Evolutionary conservation across 2,797 vertebrate species (phyloP).

Genomic region (Darevskia mixta): DNA sequence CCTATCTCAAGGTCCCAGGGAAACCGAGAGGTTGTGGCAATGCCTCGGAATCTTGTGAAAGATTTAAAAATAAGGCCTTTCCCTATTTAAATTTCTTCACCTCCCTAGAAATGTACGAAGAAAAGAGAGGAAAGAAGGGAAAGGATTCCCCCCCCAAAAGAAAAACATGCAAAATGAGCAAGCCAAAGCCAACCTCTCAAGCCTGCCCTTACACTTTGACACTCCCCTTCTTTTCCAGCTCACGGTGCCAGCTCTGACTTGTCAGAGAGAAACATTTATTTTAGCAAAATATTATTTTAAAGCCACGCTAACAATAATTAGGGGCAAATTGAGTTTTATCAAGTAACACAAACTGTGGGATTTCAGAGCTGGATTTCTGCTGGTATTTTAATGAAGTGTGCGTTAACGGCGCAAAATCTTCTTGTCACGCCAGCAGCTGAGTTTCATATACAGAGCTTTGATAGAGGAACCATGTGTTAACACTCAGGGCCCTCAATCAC

Average conservation of each 20-base stretch:
- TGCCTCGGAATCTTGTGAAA: not conserved
- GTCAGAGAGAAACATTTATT: constrained; percentile 80
- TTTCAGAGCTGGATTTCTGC: constrained; percentile 85
- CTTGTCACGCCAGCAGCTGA: constrained; percentile 80
- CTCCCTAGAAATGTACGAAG: not conserved
- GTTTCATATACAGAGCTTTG: constrained; percentile 83
- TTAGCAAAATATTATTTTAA: constrained; percentile 92
- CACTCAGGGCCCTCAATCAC: constrained; percentile 77
- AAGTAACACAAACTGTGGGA: constrained; percentile 91
- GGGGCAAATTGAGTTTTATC: constrained; percentile 88
- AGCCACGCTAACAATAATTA: constrained; percentile 82
- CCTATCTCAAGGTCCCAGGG: not conserved
- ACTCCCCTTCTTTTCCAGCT: constrained; percentile 60
- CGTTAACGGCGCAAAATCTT: constrained; percentile 79
- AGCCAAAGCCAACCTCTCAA: constrained; percentile 23
- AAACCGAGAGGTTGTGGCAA: not conserved
- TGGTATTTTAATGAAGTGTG: constrained; percentile 98
- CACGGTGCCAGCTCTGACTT: constrained; percentile 78
- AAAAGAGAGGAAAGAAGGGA: not conserved
- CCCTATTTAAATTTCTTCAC: not conserved
- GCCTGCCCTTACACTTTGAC: not conserved
- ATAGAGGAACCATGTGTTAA: constrained; percentile 83
- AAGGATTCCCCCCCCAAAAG: too few relatives aligned
- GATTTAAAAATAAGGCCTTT: not conserved
- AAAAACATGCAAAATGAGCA: not conserved